Evolutionary conservation across 2,797 vertebrate species (phyloP).

Genomic region (Cyclopterus lumpus): DNA sequence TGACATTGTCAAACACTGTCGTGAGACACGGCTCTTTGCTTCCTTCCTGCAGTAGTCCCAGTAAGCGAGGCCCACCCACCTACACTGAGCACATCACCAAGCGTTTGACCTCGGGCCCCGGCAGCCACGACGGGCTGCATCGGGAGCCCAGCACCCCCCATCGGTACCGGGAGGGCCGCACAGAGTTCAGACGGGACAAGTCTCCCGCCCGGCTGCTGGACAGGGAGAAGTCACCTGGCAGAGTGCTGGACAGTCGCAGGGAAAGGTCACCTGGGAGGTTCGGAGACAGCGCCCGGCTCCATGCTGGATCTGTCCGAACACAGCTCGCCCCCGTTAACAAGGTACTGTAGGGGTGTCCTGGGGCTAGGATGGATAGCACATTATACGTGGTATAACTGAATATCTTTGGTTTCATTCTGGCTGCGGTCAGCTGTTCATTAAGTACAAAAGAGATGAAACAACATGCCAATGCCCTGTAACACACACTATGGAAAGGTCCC

Average conservation of each 20-base stretch:
- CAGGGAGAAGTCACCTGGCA: conserved; percentile 93
- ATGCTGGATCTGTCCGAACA: conserved; percentile 91
- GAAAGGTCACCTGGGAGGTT: conserved; percentile 95
- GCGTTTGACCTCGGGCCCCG: conserved; percentile 91
- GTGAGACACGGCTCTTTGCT: conserved; percentile 17
- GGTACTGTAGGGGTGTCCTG: conserved; percentile 73
- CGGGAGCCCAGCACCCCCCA: conserved; percentile 97
- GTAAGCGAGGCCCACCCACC: conserved; percentile 95
- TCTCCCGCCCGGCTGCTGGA: conserved; percentile 94
- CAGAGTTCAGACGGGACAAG: conserved; percentile 96
- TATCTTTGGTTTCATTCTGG: not conserved
- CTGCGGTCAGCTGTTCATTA: too few species aligned
- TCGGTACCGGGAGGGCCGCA: conserved; percentile 95
- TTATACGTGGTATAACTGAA: too few species aligned
- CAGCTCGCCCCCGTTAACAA: conserved; percentile 97
- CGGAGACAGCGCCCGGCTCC: conserved; percentile 91
- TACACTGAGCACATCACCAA: conserved; percentile 99
- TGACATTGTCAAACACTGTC: not conserved
- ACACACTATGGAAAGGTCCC: not conserved
- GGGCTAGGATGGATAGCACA: not conserved
- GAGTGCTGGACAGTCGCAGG: conserved; percentile 92
- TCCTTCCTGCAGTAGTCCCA: conserved; percentile 87
- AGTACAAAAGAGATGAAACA: too few species aligned
- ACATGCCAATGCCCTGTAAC: not conserved
- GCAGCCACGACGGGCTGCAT: conserved; percentile 90